Percentiles rank a stretch among this genome's conserved stretches.
phyloP scores from a whole-genome alignment of 1,140 invertebrate genomes.

The Cherax destructor region DNA sequence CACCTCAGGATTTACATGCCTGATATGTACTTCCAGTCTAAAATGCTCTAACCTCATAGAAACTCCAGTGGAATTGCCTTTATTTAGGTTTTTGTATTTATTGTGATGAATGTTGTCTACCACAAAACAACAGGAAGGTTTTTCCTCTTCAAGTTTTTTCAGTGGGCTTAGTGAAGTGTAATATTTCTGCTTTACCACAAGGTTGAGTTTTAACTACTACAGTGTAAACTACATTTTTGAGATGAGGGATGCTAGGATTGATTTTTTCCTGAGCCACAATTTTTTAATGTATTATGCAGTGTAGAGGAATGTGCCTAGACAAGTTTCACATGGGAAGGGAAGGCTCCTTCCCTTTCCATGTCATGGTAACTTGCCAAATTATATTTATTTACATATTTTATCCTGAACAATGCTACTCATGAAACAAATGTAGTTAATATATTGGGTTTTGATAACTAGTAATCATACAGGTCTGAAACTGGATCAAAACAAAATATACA shows the following conservation, averaged over 20 bases:
- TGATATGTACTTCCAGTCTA: slow-evolving; percentile 51
- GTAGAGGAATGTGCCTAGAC: slow-evolving; percentile 42
- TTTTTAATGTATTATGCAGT: slow-evolving; percentile 46
- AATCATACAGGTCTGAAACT: slow-evolving; percentile 49
- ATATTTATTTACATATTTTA: slow-evolving; percentile 38
- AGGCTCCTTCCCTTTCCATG: neutral
- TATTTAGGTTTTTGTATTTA: slow-evolving; percentile 39
- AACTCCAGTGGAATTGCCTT: slow-evolving; percentile 40
- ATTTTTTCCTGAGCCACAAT: slow-evolving; percentile 47
- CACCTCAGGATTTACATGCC: slow-evolving; percentile 52
- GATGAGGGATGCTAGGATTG: slow-evolving; percentile 13
- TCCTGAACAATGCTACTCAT: slow-evolving; percentile 32
- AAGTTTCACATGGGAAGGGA: slow-evolving; percentile 38
- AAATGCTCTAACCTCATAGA: slow-evolving; percentile 55
- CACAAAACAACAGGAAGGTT: slow-evolving; percentile 7
- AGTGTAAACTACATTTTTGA: neutral
- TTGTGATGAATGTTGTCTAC: slow-evolving; percentile 15
- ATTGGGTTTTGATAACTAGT: slow-evolving; percentile 48
- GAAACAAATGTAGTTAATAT: slow-evolving; percentile 36
- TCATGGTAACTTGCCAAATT: slow-evolving; percentile 37
- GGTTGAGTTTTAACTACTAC: slow-evolving; percentile 6
- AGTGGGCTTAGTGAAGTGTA: slow-evolving; percentile 47
- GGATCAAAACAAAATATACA: slow-evolving; percentile 56
- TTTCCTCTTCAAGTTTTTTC: slow-evolving; percentile 6
- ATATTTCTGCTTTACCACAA: neutral